Base-by-base conservation (phyloP, 2,113 vertebrate species). In the Chauna torquata region DNA sequence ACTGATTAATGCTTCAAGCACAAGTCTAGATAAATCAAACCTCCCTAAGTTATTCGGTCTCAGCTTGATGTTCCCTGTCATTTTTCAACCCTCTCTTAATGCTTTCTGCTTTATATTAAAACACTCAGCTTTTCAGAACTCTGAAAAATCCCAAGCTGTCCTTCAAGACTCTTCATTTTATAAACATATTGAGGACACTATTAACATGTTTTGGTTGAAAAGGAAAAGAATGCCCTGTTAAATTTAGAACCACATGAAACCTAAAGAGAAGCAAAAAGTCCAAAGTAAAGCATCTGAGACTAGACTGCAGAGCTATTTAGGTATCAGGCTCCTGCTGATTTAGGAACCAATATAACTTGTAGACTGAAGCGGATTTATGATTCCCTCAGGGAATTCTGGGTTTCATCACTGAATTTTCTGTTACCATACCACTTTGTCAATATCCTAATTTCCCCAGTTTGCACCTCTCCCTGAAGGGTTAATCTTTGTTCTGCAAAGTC, bases 351-450 rank as follows among this genome's bases (percentile, higher is more conserved):
- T 85, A 90, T 92, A 86, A 64, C 71, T 77, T 32, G 61, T 34
- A 77, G 91, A 85, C 61, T 91, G 69, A 92, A 87, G 49, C 20
- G 91, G 91, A 94, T 96, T 94, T 94, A 96, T 94, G 74, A 94
- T 91, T 96, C 83, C 94, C 80, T 92, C 6, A 0, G 74, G 88
- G 81, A 96, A 94, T 94, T 81, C 91, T 91, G 88, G 3, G 11
- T 91, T 97, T 94, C 65, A 76, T 81, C 91, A 87, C 49, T 72
- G 81, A 94, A 82, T 84, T 95, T 96, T 91, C 77, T 95, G 84
- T 89, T 94, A 91, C 91, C 70, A 54, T 82, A 96, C 92, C 62
- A 85, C 81, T 93, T 93, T 45, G 81, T 82, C 44, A 94, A 94
- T 86, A 82, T 82, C 81, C 45, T 85, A 65, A 76, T 82, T 84